phyloP scores from a whole-genome alignment of 2,888 invertebrate species.

The Nomada hirtipes region DNA sequence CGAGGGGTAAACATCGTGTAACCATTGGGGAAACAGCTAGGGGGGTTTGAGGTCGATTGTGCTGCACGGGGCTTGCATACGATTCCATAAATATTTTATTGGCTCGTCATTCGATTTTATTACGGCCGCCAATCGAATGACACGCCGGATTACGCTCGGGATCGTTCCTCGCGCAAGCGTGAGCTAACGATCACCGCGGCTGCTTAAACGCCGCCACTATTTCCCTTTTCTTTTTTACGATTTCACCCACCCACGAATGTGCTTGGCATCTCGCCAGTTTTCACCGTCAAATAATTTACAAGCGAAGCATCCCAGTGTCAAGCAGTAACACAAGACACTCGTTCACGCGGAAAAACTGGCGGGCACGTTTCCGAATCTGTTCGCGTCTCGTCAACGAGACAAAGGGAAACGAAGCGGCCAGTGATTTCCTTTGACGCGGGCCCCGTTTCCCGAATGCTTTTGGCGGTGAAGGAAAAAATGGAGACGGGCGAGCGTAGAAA shows the following conservation, averaged over 20 bases:
- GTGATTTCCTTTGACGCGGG: slow-evolving; percentile 32
- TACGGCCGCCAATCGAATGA: slow-evolving; percentile 76
- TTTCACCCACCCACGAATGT: too few species aligned
- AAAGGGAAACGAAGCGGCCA: slow-evolving; percentile 33
- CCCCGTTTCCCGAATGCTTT: neutral
- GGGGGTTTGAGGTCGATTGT: slow-evolving; percentile 56
- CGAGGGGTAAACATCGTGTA: slow-evolving; percentile 82
- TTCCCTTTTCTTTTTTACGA: too few species aligned
- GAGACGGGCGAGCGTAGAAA: neutral
- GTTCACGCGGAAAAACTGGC: neutral
- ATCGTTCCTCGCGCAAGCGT: slow-evolving; percentile 33
- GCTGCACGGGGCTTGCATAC: slow-evolving; percentile 63
- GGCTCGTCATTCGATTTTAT: slow-evolving; percentile 82
- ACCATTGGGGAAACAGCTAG: slow-evolving; percentile 79
- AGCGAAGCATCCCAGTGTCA: too few species aligned
- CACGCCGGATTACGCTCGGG: slow-evolving; percentile 68
- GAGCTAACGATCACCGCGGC: neutral
- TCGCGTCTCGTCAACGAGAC: slow-evolving; percentile 19
- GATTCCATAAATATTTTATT: slow-evolving; percentile 84
- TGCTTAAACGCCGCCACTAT: too few species aligned
- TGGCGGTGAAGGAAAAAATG: neutral
- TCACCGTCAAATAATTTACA: too few species aligned
- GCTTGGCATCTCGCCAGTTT: too few species aligned
- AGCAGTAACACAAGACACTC: too few species aligned
- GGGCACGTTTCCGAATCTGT: slow-evolving; percentile 4